These are phyloP conservation scores for Pygoscelis antarcticus DNA, from an alignment of 2,113 vertebrate genomes.

Conservation along the genomic window DNA sequence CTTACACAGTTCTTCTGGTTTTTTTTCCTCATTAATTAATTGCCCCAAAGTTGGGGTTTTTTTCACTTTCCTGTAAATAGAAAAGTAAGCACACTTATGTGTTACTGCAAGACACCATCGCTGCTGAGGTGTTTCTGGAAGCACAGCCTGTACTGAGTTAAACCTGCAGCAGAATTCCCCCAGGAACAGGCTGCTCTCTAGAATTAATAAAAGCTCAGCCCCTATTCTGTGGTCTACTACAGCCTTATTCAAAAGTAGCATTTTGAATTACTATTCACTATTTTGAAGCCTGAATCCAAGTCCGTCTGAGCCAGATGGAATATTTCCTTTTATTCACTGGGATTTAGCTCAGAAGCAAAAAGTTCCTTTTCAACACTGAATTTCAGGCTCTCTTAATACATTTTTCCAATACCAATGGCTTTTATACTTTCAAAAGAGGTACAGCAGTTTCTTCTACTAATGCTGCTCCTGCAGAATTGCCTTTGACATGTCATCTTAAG, in stretches of 20 bases:
- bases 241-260: neutral
- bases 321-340: neutral
- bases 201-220: neutral
- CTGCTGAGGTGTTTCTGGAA: neutral
- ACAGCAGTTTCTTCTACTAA: neutral
- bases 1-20: rapidly evolving
- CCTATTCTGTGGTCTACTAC: neutral
- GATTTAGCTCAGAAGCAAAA: neutral
- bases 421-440: neutral
- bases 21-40: neutral
- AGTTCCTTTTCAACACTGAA: neutral
- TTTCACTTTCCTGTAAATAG: neutral
- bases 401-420: neutral
- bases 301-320: neutral
- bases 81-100: neutral
- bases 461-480: neutral
- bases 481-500: neutral
- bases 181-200: neutral
- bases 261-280: neutral
- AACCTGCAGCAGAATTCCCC: neutral
- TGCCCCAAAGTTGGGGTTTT: rapidly evolving
- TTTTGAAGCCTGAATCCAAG: neutral
- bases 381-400: neutral
- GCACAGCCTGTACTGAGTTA: neutral
- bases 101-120: neutral